Evolutionary conservation across 2,888 invertebrate genomes (phyloP), one percentile per base, ranked within the genome.

Genomic region (Lasioglossum zephyrum): DNA sequence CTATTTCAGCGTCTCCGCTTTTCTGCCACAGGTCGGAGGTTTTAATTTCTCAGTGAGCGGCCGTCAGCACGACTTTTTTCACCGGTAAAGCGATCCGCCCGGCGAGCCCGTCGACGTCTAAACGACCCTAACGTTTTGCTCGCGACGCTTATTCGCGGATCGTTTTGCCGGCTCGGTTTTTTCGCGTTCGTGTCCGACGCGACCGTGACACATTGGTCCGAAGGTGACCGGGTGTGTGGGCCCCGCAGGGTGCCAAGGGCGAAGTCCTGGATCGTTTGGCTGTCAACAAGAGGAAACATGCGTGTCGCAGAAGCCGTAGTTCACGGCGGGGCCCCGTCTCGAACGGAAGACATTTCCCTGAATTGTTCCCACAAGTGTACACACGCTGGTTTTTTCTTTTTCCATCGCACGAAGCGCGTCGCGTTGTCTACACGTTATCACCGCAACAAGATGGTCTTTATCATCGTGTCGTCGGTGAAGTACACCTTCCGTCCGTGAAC

Each of bases 221-320:
- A 78, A 76, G 87, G 70, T 84, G 79, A 73, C 72, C 77, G 77
- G 26, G 26, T 53, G 80, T 76, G 87, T 53, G 81, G 74, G 63
- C 57, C 1, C 74, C 70, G 73, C 66, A 53, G 79, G 78, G 76
- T 70, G 73, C 81, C 79, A 57, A 73, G 73, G 81, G 74, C 86
- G 77, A 60, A 63, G 75, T 77, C 81, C 60, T 75, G 60, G 80
- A 79, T 86, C 89, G 84, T 89, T 90, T 84, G 82, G 41, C 87
- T 90, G 90, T 90, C 90, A 89, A 16, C 90, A 26, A 8, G 49
- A 39, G 39, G 77, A 41, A 85, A 87, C 88, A 89, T 88, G 85
- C 89, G 87, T 77, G 81, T 85, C 77, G 79, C 88, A 88, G 78
- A 74, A 80, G 80, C 36, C 31, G 41, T 13, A 16, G 57, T 57